Evolutionary conservation across 2,113 vertebrate genomes (phyloP), one percentile per base, ranked within the genome.

Genomic region (Danionella cerebrum): DNA sequence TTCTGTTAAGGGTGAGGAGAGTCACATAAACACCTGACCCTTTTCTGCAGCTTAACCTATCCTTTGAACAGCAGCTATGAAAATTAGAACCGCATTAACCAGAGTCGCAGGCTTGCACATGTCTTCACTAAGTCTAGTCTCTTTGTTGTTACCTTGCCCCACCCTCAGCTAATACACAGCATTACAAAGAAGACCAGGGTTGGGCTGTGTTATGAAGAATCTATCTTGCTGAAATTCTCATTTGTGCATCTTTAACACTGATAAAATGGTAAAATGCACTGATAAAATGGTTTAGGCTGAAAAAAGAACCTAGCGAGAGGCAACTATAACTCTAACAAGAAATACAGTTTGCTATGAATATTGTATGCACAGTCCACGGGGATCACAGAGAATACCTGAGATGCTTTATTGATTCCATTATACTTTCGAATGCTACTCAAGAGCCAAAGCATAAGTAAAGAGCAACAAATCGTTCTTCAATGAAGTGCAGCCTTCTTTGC

Each of bases 61-160:
- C 33, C 65, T 74, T 76, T 64, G 69, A 79, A 75, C 70, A 50
- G 57, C 47, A 39, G 47, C 55, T 41, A 67, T 21, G 47, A 45
- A 74, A 80, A 67, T 72, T 74, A 70, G 36, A 66, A 58, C 48
- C 39, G 50, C 65, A 76, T 78, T 76, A 80, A 73, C 69, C 47
- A 45, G 65, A 48, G 58, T 67, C 42, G 47, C 76, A 80, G 63
- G 76, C 57, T 75, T 50, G 27, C 59, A 73, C 74, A 59, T 71
- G 79, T 73, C 67, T 75, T 76, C 45, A 72, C 41, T 12, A 53
- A 45, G 58, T 66, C 52, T 76, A 12, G 59, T 67, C 60, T 50
- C 45, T 48, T 71, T 71, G 71, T 73, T 78, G 60, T 59, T 70
- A 22, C 25, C 41, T 42, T 65, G 65, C 63, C 69, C 51, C 65